Evolutionary conservation across 2,888 invertebrate species (phyloP).

Genomic region (Drosophila recens): DNA sequence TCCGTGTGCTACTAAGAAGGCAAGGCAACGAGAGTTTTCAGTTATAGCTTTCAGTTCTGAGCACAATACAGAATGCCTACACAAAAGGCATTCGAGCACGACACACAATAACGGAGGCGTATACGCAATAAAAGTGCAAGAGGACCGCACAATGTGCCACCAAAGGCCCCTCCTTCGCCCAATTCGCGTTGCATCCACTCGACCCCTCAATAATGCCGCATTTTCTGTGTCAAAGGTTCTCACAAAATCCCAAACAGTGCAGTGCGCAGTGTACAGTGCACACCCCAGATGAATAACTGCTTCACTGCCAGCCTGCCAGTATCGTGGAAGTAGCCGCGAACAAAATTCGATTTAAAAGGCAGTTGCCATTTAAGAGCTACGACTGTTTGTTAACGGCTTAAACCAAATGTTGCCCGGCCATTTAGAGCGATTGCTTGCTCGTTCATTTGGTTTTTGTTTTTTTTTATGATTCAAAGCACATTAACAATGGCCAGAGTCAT

Average conservation of each 20-base stretch:
- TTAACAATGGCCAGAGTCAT: conserved; percentile 38
- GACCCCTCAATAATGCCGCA: conserved; percentile 46
- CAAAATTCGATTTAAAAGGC: conserved; percentile 48
- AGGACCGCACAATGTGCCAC: conserved; percentile 16
- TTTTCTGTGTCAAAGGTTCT: conserved; percentile 74
- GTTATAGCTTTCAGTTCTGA: conserved; percentile 11
- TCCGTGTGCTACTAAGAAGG: conserved; percentile 22
- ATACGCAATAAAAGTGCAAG: conserved; percentile 71
- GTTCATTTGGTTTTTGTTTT: conserved; percentile 17
- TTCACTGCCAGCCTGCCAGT: conserved; percentile 11
- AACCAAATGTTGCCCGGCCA: conserved; percentile 1
- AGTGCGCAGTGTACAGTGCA: neutral
- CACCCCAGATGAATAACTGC: neutral
- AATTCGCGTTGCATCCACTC: conserved; percentile 16
- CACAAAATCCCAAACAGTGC: conserved; percentile 58
- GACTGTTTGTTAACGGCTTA: conserved; percentile 52
- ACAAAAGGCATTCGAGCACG: conserved; percentile 51
- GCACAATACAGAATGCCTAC: conserved; percentile 34
- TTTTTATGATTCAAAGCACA: conserved; percentile 45
- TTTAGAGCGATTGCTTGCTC: conserved; percentile 15
- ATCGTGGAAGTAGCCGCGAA: conserved; percentile 24
- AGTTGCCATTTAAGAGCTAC: conserved; percentile 44
- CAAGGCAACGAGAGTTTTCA: conserved; percentile 8
- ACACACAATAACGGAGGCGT: conserved; percentile 60
- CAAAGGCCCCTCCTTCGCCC: no score